Percentiles rank a stretch among this genome's conserved stretches.
Conservation (phyloP, 2,113 vertebrate species). For the Lepidothrix coronata region DNA sequence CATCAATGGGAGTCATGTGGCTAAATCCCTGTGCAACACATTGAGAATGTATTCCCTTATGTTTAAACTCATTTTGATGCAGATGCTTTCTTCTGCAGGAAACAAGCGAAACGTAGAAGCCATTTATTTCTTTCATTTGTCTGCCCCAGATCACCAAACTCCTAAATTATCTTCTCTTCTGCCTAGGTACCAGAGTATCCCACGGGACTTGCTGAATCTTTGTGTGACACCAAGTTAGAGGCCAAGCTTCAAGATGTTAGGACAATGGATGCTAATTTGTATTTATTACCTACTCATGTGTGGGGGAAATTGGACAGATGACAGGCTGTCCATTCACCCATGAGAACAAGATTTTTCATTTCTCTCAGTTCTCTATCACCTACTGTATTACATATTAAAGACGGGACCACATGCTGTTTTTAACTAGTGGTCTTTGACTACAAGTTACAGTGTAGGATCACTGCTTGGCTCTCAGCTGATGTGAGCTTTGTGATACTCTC, state of each 20-base stretch:
- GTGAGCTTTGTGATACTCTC: not conserved
- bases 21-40: slow-evolving; percentile 58
- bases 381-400: not conserved
- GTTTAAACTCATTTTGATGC: slow-evolving; percentile 60
- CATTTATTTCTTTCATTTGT: slow-evolving; percentile 58
- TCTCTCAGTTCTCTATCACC: not conserved
- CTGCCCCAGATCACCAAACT: slow-evolving; percentile 12
- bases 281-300: slow-evolving; percentile 42
- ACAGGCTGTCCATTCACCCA: slow-evolving; percentile 24
- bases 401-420: not conserved
- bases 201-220: not conserved
- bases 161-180: not conserved
- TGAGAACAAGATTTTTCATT: not conserved
- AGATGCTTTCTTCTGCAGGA: slow-evolving; percentile 55
- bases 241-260: not conserved
- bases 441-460: not conserved
- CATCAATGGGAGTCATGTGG: slow-evolving; percentile 60
- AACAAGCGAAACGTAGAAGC: slow-evolving; percentile 23
- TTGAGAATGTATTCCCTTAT: slow-evolving; percentile 64
- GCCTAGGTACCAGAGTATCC: not conserved
- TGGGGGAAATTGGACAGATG: slow-evolving; percentile 1
- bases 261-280: slow-evolving; percentile 33
- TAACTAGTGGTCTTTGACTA: not conserved
- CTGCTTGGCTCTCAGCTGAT: not conserved
- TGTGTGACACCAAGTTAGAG: slow-evolving; percentile 12